phyloP scores from a whole-genome alignment of 2,113 vertebrate species.

The Pterocles gutturalis region DNA sequence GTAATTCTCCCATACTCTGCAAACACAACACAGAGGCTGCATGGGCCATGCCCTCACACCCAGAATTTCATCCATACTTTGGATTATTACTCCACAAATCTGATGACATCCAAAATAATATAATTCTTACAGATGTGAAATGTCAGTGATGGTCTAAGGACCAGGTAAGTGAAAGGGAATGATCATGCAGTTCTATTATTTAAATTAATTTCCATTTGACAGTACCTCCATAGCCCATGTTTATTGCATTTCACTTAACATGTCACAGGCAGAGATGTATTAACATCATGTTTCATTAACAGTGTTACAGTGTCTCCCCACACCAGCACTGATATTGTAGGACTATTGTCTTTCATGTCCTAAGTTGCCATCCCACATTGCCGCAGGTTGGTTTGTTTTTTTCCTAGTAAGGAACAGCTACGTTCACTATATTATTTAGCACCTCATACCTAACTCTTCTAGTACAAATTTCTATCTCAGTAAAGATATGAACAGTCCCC shows the following conservation, averaged over 20 bases:
- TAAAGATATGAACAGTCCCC: not conserved
- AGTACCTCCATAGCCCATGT: not conserved
- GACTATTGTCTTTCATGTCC: not conserved
- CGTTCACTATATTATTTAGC: not conserved
- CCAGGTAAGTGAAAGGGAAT: not conserved
- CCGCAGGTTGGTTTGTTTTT: not conserved
- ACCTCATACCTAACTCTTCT: not conserved
- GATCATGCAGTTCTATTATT: not conserved
- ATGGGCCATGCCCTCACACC: not conserved
- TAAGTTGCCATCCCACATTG: not conserved
- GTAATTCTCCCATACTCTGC: not conserved
- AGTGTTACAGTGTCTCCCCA: not conserved
- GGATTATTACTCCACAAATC: not conserved
- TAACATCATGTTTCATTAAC: not conserved
- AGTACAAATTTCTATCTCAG: not conserved
- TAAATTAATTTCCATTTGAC: not conserved
- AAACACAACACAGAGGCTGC: not conserved
- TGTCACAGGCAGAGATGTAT: not conserved
- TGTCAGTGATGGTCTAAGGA: not conserved
- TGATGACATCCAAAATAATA: not conserved
- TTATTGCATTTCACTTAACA: not conserved
- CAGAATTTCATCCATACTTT: not conserved
- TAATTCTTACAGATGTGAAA: not conserved
- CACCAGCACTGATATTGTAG: not conserved
- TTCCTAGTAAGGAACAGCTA: not conserved